Base-by-base conservation (phyloP, 1,140 invertebrate species). In the Stratiolaelaps scimitus region DNA sequence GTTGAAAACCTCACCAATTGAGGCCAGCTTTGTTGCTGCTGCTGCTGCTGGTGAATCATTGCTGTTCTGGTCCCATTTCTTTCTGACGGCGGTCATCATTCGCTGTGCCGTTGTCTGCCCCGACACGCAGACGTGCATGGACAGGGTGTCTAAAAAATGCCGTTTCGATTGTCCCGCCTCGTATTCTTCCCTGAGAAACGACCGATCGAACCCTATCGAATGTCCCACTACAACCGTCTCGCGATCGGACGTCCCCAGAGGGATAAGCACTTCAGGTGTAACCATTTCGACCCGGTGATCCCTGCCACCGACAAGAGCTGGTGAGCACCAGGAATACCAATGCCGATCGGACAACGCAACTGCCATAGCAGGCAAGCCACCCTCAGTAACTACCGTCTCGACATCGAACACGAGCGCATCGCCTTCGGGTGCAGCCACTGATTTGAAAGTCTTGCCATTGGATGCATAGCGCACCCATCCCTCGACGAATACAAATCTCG, bases 111-210 rank as follows among this genome's bases (percentile, higher is more conserved):
- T 92, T 4, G 91, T 97, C 56, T 97, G 83, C 1, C 96, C 96
- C 75, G 88, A 92, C 0, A 95, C 81, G 68, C 88, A 89, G 66
- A 96, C 84, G 75, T 97, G 92, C 74, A 98, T 78, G 7, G 94
- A 95, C 92, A 99, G 95, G 2, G 96, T 99, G 74, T 99, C 95
- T 70, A 98, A 74, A 78, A 98, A 98, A 66, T 89, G 77, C 0
- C 80, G 71, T 83, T 83, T 13, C 86, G 69, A 67, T 68, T 72
- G 71, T 71, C 87, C 80, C n/a, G 91, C 67, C 79, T 86, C 83
- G 80, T 98, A 98, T 74, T 98, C 93, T 74, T 98, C 94, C 72
- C 86, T 89, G 56, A 98, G 83, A 72, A 87, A 83, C 0, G 87
- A 82, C 72, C 95, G 78, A 78, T 98, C 96, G 78, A 85, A 98